Evolutionary conservation across 1,140 invertebrate genomes (phyloP).

Genomic region (Cylas formicarius): DNA sequence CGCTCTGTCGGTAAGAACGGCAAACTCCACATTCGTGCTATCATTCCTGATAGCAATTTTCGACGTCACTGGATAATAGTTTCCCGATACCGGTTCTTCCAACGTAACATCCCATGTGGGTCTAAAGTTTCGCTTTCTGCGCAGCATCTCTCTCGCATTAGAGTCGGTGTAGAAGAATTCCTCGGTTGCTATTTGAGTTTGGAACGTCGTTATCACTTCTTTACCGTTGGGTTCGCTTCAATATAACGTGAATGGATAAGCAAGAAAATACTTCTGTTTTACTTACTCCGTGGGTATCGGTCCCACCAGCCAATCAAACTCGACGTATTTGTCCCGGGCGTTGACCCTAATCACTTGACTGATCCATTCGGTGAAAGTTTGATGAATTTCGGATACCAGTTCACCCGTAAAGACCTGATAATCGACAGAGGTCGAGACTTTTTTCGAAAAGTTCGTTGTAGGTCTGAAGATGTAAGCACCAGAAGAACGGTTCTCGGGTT

Average conservation of each 20-base stretch:
- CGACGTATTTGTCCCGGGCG: constrained; percentile 56
- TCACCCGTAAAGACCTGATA: constrained; percentile 58
- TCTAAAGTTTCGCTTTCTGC: constrained; percentile 62
- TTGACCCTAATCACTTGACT: constrained; percentile 76
- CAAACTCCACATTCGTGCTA: constrained; percentile 45
- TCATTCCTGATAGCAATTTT: constrained; percentile 50
- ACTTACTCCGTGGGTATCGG: constrained; percentile 76
- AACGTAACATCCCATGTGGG: constrained; percentile 65
- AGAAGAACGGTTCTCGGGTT: constrained; percentile 52
- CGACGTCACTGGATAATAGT: constrained; percentile 89
- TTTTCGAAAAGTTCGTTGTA: constrained; percentile 38
- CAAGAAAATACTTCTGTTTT: constrained; percentile 1
- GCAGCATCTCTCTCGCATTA: constrained; percentile 84
- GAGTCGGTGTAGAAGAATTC: constrained; percentile 86
- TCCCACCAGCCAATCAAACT: constrained; percentile 91
- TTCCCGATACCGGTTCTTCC: constrained; percentile 68
- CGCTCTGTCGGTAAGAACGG: constrained; percentile 63
- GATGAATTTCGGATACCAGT: constrained; percentile 77
- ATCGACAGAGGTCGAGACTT: constrained; percentile 44
- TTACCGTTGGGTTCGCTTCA: constrained; percentile 66
- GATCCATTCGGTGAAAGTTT: constrained; percentile 66
- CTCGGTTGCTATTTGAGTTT: constrained; percentile 55
- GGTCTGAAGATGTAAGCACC: constrained; percentile 86
- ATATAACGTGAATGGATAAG: constrained; percentile 3
- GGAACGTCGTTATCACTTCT: constrained; percentile 73